Conservation (phyloP, 1,140 invertebrate species). For the Oncopodura yosiiana region DNA sequence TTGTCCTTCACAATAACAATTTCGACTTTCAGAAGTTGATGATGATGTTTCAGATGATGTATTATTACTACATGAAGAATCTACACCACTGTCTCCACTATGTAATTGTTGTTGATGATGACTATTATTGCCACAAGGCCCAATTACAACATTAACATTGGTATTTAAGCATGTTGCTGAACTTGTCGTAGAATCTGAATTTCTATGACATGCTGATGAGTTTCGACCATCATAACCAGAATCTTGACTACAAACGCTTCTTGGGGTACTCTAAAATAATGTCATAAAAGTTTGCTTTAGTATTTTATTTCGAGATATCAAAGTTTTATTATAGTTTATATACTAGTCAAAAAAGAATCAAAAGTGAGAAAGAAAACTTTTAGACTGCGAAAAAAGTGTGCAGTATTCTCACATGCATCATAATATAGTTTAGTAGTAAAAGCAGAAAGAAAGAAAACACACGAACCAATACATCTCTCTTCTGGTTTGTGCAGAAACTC, state of each 20-base stretch:
- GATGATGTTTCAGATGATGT: constrained; percentile 6
- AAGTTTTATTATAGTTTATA: neutral
- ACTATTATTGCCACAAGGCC: neutral
- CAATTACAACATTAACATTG: constrained; percentile 1
- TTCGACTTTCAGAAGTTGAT: constrained; percentile 5
- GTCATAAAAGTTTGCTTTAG: neutral
- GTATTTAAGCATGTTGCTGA: constrained; percentile 11
- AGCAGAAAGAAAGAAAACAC: neutral
- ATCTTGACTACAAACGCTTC: constrained; percentile 22
- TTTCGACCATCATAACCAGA: constrained; percentile 23
- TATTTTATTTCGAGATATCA: neutral
- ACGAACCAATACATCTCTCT: neutral
- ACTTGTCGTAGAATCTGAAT: constrained; percentile 19
- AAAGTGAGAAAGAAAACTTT: neutral
- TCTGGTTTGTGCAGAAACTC: neutral
- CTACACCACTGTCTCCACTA: neutral
- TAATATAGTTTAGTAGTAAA: neutral
- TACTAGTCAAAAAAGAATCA: neutral
- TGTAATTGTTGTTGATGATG: constrained; percentile 1
- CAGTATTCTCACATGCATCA: neutral
- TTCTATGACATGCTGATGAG: constrained; percentile 8
- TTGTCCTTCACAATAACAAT: constrained; percentile 1
- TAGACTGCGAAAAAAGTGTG: neutral
- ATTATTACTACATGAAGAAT: constrained; percentile 1
- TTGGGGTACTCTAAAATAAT: constrained; percentile 17